Evolutionary conservation across 2,888 invertebrate genomes (phyloP).

Genomic region (Hoplodrina blanda): DNA sequence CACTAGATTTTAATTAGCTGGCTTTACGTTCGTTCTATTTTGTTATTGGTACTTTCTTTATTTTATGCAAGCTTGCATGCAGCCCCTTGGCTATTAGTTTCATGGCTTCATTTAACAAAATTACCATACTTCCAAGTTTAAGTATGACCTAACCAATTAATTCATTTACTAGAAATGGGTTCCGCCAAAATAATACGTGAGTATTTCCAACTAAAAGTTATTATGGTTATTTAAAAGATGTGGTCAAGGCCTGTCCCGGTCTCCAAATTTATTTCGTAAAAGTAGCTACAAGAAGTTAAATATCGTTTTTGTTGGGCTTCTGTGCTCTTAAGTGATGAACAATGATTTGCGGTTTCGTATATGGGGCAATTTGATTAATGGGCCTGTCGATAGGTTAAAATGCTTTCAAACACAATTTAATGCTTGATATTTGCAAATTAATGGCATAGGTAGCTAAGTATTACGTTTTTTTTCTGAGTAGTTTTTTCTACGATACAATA

Average conservation of each 20-base stretch:
- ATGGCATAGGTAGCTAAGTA: neutral
- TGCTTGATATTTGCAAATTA: conserved; percentile 26
- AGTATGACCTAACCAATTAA: neutral
- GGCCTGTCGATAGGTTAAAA: conserved; percentile 40
- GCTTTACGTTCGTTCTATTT: conserved; percentile 32
- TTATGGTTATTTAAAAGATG: neutral
- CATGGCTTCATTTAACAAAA: conserved; percentile 9
- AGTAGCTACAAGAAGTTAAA: conserved; percentile 19
- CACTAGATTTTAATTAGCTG: conserved; percentile 75
- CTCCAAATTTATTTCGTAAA: conserved; percentile 20
- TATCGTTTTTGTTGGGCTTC: conserved; percentile 26
- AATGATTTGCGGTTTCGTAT: conserved; percentile 70
- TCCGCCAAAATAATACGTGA: neutral
- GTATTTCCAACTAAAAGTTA: neutral
- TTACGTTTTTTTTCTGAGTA: neutral
- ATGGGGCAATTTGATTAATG: conserved; percentile 65
- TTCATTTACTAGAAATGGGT: neutral
- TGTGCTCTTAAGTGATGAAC: conserved; percentile 62
- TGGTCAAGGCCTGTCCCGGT: neutral
- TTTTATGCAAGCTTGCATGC: conserved; percentile 33
- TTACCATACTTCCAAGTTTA: neutral
- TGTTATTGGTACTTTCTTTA: conserved; percentile 43
- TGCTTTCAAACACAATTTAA: conserved; percentile 50
- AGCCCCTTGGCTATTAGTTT: neutral
- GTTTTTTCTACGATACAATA: neutral